These are phyloP conservation scores for Cybosia mesomella DNA, from an alignment of 2,888 invertebrate genomes.

Conservation along the genomic window DNA sequence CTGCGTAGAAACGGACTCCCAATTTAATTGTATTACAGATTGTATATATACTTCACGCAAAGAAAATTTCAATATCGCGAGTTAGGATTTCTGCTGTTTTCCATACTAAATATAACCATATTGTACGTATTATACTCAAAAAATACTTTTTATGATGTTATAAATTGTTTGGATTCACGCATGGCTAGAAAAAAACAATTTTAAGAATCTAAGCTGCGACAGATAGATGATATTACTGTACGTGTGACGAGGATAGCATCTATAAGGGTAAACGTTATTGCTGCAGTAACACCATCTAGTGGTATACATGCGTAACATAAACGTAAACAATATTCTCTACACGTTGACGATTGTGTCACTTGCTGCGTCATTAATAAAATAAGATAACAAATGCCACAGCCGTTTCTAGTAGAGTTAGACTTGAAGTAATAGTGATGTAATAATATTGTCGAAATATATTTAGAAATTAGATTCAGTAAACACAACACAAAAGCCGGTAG, in stretches of 20 bases:
- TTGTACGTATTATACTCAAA: background rate
- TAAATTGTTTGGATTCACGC: background rate
- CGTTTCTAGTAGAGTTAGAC: background rate
- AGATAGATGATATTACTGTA: background rate
- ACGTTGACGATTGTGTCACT: background rate
- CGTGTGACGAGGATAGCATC: background rate
- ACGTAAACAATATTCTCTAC: background rate
- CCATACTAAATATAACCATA: background rate
- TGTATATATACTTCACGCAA: background rate
- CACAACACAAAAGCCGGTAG: background rate
- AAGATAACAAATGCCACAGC: background rate
- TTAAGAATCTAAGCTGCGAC: background rate
- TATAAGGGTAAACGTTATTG: background rate
- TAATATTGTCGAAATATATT: background rate
- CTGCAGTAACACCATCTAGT: background rate
- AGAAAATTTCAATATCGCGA: constrained; percentile 16
- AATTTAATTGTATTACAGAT: background rate
- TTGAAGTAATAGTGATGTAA: background rate
- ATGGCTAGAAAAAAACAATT: background rate
- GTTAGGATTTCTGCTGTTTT: constrained; percentile 1
- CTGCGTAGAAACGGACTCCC: constrained; percentile 29
- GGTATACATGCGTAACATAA: background rate
- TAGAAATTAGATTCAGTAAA: background rate
- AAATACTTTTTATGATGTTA: background rate
- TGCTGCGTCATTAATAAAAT: background rate